Evolutionary conservation across 2,113 vertebrate species (phyloP).

Genomic region (Elgaria multicarinata): DNA sequence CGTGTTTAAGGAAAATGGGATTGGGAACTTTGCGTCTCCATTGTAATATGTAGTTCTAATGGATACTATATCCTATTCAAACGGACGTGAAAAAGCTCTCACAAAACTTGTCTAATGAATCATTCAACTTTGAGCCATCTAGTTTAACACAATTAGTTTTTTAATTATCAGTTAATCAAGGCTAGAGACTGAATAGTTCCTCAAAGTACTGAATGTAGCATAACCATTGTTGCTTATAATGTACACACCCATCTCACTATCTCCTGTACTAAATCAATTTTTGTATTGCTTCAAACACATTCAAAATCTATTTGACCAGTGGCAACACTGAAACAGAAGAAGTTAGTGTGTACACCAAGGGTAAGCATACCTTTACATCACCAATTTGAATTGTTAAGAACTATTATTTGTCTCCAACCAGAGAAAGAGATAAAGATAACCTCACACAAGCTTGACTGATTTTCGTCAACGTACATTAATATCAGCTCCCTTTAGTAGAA

Average conservation of each 20-base stretch:
- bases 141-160: neutral
- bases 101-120: neutral
- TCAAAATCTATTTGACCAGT: neutral
- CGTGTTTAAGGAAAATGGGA: neutral
- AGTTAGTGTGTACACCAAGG: neutral
- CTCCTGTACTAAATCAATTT: neutral
- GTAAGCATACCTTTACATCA: neutral
- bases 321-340: neutral
- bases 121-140: neutral
- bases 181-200: neutral
- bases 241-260: neutral
- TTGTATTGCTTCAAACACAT: neutral
- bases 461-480: conserved; percentile 86
- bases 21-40: neutral
- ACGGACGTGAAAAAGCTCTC: neutral
- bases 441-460: neutral
- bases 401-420: neutral
- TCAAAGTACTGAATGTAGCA: neutral
- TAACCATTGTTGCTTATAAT: neutral
- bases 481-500: conserved; percentile 93
- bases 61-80: neutral
- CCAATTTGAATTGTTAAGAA: neutral
- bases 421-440: neutral
- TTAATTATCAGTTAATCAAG: neutral
- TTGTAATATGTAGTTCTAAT: neutral